Conservation (phyloP, 2,888 invertebrate species). For the Cantharis rufa region DNA sequence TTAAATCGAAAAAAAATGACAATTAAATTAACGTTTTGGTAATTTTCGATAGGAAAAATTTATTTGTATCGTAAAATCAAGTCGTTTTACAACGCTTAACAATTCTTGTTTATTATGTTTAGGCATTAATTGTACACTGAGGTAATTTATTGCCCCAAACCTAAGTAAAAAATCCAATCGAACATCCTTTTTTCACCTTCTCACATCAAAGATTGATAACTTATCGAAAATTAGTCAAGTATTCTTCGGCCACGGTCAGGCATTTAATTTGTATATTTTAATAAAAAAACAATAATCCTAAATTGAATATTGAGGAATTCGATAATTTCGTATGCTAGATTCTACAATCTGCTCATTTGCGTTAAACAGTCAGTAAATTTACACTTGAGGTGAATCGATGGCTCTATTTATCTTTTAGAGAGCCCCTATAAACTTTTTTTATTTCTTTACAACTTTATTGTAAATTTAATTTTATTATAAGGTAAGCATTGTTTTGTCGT, state of each 20-base stretch:
- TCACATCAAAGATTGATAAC: background rate
- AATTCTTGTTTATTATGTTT: slow-evolving; percentile 1
- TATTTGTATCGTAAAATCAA: background rate
- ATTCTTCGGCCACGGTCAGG: background rate
- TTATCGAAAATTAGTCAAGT: slow-evolving; percentile 1
- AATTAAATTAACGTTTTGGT: background rate
- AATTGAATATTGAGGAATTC: slow-evolving; percentile 1
- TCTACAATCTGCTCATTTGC: slow-evolving; percentile 1
- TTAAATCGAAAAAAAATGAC: background rate
- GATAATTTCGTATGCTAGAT: background rate
- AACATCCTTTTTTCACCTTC: background rate
- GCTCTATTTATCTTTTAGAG: slow-evolving; percentile 36
- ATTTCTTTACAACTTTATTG: slow-evolving; percentile 39
- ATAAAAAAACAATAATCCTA: slow-evolving; percentile 1
- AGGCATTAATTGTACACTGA: background rate
- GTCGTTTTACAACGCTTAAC: background rate
- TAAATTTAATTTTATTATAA: slow-evolving; percentile 35
- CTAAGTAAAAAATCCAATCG: background rate
- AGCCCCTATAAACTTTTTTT: slow-evolving; percentile 31
- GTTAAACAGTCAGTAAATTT: slow-evolving; percentile 39
- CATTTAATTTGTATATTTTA: slow-evolving; percentile 1
- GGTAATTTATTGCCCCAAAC: background rate
- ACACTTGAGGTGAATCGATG: slow-evolving; percentile 40
- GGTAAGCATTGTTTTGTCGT: slow-evolving; percentile 35
- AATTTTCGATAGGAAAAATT: background rate